Evolutionary conservation across 2,113 vertebrate genomes (phyloP).

Genomic region (Epinephelus cyanopodus): DNA sequence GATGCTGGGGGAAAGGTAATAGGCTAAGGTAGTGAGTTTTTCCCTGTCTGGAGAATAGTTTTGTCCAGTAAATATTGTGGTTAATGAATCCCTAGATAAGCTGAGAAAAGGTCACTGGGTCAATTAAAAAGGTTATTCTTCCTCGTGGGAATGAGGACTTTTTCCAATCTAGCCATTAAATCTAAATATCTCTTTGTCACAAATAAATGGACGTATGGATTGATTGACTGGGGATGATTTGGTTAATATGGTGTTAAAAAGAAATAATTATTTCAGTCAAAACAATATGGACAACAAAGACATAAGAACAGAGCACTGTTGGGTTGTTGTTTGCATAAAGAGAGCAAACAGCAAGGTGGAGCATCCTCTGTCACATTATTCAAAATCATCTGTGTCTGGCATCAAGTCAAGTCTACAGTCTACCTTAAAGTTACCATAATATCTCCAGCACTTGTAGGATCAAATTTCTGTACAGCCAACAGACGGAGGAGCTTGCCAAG

Average conservation of each 20-base stretch:
- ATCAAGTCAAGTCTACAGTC: background rate
- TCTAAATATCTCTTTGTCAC: background rate
- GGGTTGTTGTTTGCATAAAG: background rate
- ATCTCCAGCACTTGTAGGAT: slow-evolving; percentile 18
- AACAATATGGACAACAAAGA: background rate
- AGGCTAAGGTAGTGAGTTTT: background rate
- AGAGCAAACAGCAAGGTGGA: background rate
- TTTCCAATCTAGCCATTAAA: too few species aligned
- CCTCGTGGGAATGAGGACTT: background rate
- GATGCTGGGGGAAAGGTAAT: background rate
- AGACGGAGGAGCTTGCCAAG: slow-evolving; percentile 29
- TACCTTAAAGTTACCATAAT: slow-evolving; percentile 12
- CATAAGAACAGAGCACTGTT: background rate
- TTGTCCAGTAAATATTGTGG: background rate
- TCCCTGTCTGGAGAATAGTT: background rate
- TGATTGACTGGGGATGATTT: background rate
- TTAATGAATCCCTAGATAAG: background rate
- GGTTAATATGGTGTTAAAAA: background rate
- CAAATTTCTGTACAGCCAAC: slow-evolving; percentile 6
- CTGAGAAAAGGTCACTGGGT: background rate
- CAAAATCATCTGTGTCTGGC: slow-evolving; percentile 8
- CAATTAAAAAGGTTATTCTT: background rate
- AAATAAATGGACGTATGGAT: background rate
- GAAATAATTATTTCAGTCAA: background rate
- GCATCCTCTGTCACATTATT: background rate